These are phyloP conservation scores for Toxostoma redivivum DNA, from an alignment of 2,113 vertebrate species.

Conservation along the genomic window DNA sequence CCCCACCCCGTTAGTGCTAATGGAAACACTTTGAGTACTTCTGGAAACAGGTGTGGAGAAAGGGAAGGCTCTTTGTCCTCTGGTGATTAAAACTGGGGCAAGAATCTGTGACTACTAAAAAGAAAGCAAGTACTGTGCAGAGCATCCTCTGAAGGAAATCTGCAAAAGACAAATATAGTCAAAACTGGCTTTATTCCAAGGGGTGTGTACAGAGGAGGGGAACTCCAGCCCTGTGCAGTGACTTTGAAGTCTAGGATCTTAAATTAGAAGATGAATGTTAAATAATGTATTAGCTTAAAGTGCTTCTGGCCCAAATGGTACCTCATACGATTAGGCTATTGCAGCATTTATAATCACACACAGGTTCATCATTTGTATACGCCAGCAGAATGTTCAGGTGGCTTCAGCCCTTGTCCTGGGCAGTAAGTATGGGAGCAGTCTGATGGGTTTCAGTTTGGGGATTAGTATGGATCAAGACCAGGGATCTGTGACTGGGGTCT, in stretches of 20 bases:
- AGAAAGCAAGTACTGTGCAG: background rate
- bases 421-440: background rate
- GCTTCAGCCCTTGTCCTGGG: background rate
- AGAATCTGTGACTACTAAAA: background rate
- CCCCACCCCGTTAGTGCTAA: background rate
- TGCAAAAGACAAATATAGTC: background rate
- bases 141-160: background rate
- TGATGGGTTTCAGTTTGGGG: background rate
- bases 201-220: background rate
- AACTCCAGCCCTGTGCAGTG: background rate
- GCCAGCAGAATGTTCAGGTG: background rate
- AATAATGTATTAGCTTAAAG: conserved; percentile 5
- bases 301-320: background rate
- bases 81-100: background rate
- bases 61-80: background rate
- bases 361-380: background rate
- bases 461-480: background rate
- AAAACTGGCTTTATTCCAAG: background rate
- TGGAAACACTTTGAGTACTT: background rate
- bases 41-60: background rate
- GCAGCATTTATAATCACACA: background rate
- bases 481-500: background rate
- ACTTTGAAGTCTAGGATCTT: conserved; percentile 2
- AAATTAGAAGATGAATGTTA: conserved; percentile 20
- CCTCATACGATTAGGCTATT: background rate